Evolutionary conservation across 2,113 vertebrate genomes (phyloP).

Genomic region (Dermatemys mawii): DNA sequence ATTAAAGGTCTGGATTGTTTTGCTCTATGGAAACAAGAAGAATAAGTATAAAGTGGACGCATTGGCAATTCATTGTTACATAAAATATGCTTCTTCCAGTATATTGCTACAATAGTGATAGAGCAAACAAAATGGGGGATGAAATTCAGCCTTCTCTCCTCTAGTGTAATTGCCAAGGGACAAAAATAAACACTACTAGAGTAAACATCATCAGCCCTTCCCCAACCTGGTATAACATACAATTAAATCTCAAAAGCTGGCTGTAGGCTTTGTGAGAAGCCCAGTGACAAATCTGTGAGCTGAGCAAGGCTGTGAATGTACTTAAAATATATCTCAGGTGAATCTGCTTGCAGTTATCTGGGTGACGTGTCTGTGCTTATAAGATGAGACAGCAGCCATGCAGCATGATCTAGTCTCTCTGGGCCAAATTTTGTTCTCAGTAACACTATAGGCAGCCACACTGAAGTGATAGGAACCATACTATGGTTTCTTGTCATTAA

Average conservation of each 20-base stretch:
- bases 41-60: background rate
- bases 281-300: conserved; percentile 20
- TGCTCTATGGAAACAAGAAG: background rate
- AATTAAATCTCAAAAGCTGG: conserved; percentile 61
- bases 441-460: background rate
- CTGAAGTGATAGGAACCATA: background rate
- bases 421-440: background rate
- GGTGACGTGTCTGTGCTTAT: background rate
- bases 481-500: background rate
- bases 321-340: conserved; percentile 40
- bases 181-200: conserved; percentile 55
- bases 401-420: background rate
- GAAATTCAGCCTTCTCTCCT: conserved; percentile 40
- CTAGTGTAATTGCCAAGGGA: conserved; percentile 25
- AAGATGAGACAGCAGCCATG: conserved; percentile 15
- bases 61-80: conserved; percentile 26
- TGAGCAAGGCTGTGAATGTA: conserved; percentile 25
- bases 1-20: background rate
- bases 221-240: conserved; percentile 9
- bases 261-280: conserved; percentile 46
- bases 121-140: conserved; percentile 20
- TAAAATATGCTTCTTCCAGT: conserved; percentile 30
- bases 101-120: background rate
- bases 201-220: conserved; percentile 3
- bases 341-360: conserved; percentile 6